Percentiles rank a stretch among this genome's conserved stretches.
These are phyloP conservation scores for Dromius quadrimaculatus DNA, from an alignment of 2,888 invertebrate species.

Conservation along the genomic window DNA sequence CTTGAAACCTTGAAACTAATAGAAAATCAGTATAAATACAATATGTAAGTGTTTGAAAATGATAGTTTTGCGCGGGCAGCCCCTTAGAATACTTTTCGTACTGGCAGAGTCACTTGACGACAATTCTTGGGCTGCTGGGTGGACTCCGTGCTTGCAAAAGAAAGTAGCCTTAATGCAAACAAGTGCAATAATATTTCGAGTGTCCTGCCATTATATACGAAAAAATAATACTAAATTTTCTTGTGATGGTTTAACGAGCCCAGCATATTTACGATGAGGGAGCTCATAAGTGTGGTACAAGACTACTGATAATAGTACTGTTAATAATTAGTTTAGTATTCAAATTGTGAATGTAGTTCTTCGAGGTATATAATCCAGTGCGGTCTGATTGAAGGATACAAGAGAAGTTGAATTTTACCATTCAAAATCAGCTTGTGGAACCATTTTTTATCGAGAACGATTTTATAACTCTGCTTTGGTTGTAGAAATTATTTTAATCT, in stretches of 20 bases:
- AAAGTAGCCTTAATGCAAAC: constrained; percentile 39
- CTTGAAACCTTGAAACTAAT: no score
- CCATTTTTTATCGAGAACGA: constrained; percentile 46
- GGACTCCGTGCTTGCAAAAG: constrained; percentile 30
- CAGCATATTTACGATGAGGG: constrained; percentile 34
- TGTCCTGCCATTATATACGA: constrained; percentile 45
- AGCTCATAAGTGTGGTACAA: constrained; percentile 44
- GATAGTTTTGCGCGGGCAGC: no score
- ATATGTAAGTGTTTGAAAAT: no score
- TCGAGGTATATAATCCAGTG: constrained; percentile 45
- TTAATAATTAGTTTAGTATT: constrained; percentile 52
- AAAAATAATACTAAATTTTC: constrained; percentile 50
- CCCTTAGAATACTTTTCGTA: constrained; percentile 32
- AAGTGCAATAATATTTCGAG: constrained; percentile 49
- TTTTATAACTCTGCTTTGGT: constrained; percentile 47
- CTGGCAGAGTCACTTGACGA: constrained; percentile 31
- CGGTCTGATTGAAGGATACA: constrained; percentile 44
- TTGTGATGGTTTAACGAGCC: constrained; percentile 49
- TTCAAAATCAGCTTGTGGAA: constrained; percentile 40
- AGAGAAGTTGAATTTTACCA: constrained; percentile 30
- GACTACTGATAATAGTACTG: constrained; percentile 50
- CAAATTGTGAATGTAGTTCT: constrained; percentile 53
- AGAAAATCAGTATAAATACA: no score
- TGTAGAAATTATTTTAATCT: constrained; percentile 13
- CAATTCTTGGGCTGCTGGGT: constrained; percentile 11